These are phyloP conservation scores for Parazoanthus darwini DNA, from an alignment of 92 coral and sea anemone species.

Conservation along the genomic window DNA sequence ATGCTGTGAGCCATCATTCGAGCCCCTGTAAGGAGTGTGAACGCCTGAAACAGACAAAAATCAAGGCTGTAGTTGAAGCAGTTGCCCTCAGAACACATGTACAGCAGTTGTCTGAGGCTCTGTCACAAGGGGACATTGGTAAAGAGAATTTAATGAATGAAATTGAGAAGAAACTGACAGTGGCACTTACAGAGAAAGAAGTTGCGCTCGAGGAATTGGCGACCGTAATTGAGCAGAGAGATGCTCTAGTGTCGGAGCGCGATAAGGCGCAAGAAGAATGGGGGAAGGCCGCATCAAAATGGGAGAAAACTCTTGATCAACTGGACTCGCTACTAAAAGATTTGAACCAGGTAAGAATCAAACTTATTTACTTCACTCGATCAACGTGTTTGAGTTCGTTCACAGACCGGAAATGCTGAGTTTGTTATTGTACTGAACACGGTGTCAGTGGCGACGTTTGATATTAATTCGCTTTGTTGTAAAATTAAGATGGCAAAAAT, in stretches of 20 bases:
- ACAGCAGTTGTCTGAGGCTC: constrained; percentile 75
- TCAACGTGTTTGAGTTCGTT: neutral
- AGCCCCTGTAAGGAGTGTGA: constrained; percentile 91
- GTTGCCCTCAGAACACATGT: constrained; percentile 86
- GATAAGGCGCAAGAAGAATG: constrained; percentile 96
- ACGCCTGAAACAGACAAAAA: constrained; percentile 70
- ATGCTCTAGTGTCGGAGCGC: constrained; percentile 75
- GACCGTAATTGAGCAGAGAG: constrained; percentile 86
- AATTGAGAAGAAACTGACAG: constrained; percentile 76
- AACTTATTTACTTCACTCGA: neutral
- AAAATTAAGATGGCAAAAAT: neutral
- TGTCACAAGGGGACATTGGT: constrained; percentile 73
- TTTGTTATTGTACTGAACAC: neutral
- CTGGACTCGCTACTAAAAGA: constrained; percentile 89
- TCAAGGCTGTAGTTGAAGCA: constrained; percentile 89
- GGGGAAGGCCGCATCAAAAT: constrained; percentile 95
- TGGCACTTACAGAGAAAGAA: constrained; percentile 91
- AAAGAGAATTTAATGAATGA: constrained; percentile 76
- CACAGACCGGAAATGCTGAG: constrained; percentile 6
- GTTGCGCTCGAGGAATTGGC: constrained; percentile 89
- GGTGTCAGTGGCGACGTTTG: neutral
- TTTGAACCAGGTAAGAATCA: constrained; percentile 73
- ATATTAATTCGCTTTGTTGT: constrained; percentile 14
- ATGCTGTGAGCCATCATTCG: constrained; percentile 65
- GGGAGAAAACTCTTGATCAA: constrained; percentile 97